A percentile compares a stretch with the other conserved stretches of the same genome.
These are phyloP conservation scores for Rhea americana DNA, from an alignment of 2,113 vertebrate species.

Conservation along the genomic window DNA sequence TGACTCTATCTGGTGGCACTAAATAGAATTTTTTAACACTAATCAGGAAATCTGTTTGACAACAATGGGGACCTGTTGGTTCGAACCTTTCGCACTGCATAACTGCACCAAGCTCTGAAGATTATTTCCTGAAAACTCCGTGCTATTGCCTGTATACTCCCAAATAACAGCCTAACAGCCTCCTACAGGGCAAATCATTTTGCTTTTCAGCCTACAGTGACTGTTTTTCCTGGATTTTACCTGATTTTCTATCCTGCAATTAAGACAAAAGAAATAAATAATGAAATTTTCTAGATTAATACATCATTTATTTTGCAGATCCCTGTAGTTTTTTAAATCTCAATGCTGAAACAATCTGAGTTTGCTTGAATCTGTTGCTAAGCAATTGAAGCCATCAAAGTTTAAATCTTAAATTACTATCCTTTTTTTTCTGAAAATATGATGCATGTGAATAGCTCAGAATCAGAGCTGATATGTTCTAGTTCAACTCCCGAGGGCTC, in stretches of 20 bases:
- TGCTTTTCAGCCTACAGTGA: neutral
- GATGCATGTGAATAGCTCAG: neutral
- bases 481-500: neutral
- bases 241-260: neutral
- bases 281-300: neutral
- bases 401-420: conserved; percentile 46
- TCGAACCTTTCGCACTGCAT: neutral
- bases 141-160: neutral
- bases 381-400: conserved; percentile 44
- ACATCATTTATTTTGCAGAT: conserved; percentile 15
- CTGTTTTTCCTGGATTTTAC: neutral
- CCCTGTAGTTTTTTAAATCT: neutral
- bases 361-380: conserved; percentile 51
- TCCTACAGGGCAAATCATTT: neutral
- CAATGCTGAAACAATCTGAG: neutral
- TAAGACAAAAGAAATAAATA: neutral
- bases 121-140: neutral
- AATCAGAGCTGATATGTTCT: neutral
- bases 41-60: conserved; percentile 38
- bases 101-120: neutral
- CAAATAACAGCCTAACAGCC: neutral
- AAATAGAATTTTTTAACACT: neutral
- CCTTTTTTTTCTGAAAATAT: conserved; percentile 34
- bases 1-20: neutral
- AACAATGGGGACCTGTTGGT: conserved; percentile 34